Percentiles rank a stretch among this genome's conserved stretches.
Evolutionary conservation across 1,140 invertebrate species (phyloP).

Genomic region (Drosophila takahashii): DNA sequence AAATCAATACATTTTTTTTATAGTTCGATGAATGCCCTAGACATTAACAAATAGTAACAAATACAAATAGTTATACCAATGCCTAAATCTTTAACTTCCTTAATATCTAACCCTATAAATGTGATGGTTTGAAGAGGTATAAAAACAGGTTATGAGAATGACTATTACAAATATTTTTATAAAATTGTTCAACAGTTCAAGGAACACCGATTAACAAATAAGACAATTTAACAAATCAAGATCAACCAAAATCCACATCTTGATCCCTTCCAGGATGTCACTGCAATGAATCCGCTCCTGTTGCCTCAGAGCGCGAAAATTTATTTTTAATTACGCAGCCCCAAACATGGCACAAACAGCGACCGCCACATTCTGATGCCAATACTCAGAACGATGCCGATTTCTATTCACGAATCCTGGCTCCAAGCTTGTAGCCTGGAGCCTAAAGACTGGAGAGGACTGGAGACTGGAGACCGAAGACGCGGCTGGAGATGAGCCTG

Average conservation of each 20-base stretch:
- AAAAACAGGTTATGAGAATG: too few relatives aligned
- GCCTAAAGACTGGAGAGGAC: slow-evolving; percentile 20
- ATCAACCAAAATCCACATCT: neutral
- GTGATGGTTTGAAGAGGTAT: too few relatives aligned
- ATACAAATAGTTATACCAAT: too few relatives aligned
- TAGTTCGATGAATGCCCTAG: too few relatives aligned
- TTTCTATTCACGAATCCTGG: slow-evolving; percentile 22
- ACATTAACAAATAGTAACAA: too few relatives aligned
- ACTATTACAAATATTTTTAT: too few relatives aligned
- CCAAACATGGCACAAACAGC: slow-evolving; percentile 80
- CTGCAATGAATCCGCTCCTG: slow-evolving; percentile 42
- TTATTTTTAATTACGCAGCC: slow-evolving; percentile 82
- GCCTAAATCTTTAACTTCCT: too few relatives aligned
- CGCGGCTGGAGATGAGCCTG: slow-evolving; percentile 66
- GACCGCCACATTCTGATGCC: slow-evolving; percentile 73
- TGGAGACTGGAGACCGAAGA: slow-evolving; percentile 8
- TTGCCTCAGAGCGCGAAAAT: slow-evolving; percentile 62
- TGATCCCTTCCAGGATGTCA: neutral
- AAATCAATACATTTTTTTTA: too few relatives aligned
- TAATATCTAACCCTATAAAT: too few relatives aligned
- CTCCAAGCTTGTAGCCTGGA: slow-evolving; percentile 13
- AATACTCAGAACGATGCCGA: slow-evolving; percentile 37
- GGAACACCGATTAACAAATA: too few relatives aligned
- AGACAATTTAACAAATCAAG: too few relatives aligned
- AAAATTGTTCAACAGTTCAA: too few relatives aligned